Evolutionary conservation across 2,113 vertebrate species (phyloP), one percentile per base, ranked within the genome.

Genomic region (Crotophaga sulcirostris): DNA sequence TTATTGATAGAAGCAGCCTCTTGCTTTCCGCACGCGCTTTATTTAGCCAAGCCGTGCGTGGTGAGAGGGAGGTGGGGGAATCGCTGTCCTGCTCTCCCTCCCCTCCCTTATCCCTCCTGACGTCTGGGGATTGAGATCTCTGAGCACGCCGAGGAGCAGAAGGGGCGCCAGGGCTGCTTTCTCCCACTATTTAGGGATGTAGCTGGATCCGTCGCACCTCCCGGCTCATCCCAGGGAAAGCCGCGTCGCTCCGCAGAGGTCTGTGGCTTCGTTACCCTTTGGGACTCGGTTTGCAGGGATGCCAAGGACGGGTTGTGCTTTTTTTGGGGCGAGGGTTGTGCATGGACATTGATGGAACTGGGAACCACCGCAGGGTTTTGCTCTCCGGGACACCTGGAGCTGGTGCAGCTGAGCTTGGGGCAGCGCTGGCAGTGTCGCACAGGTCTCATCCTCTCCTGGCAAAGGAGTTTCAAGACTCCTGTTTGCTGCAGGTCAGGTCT

Each of bases 261-360:
- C 76, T 64, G 97, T 95, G 91, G 59, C 38, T n/a, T 52, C 25
- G 0, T 16, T 52, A 6, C 23, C 33, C 26, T 11, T 2, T 10
- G 74, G 78, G 70, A 33, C 3, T 55, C 1, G 3, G 8, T 8
- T 10, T 0, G 13, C 59, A 5, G 76, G 47, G 75, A 10, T 87
- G 86, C 33, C 5, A 3, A 34, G 42, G 17, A 69, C 25, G 47
- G 72, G 36, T 24, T 58, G n/a, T 1, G 8, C 8, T 10, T 3
- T 1, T 52, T 1, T 4, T 72, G 45, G 67, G 9, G n/a, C n/a
- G n/a, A n/a, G n/a, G n/a, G n/a, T n/a, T 10, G 2, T 0, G 25
- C 5, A 4, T 19, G 62, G 56, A 29, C 19, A 4, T 6, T 1
- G 7, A 15, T 2, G 7, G 9, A 28, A 11, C 6, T 7, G 49